Evolutionary conservation across 2,113 vertebrate species (phyloP).

Genomic region (Dicrurus megarhynchus): DNA sequence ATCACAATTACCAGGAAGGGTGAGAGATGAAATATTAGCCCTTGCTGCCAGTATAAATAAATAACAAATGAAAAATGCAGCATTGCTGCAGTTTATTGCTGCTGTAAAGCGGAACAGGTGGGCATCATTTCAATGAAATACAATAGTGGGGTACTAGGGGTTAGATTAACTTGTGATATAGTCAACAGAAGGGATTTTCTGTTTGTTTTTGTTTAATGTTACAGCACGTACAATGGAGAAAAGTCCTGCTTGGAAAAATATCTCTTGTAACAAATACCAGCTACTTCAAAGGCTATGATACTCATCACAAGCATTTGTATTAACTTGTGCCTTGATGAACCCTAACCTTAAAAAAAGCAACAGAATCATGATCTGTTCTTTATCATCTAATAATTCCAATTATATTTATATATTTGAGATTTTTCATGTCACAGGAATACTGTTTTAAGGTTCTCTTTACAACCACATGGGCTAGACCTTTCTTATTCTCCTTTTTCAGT

Average conservation of each 20-base stretch:
- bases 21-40: conserved; percentile 31
- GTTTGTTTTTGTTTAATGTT: background rate
- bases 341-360: background rate
- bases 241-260: background rate
- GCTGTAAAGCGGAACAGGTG: background rate
- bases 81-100: background rate
- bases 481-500: background rate
- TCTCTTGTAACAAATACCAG: background rate
- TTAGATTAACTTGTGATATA: background rate
- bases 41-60: conserved; percentile 23
- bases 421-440: background rate
- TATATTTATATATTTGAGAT: background rate
- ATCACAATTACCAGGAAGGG: conserved; percentile 49
- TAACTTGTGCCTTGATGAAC: background rate
- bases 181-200: background rate
- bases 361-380: background rate
- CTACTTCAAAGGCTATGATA: background rate
- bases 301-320: background rate
- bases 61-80: background rate
- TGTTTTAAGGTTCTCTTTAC: background rate
- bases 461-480: background rate
- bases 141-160: background rate
- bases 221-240: background rate
- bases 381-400: background rate
- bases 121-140: background rate